Evolutionary conservation across 2,888 invertebrate species (phyloP).

Genomic region (Archips xylosteana): DNA sequence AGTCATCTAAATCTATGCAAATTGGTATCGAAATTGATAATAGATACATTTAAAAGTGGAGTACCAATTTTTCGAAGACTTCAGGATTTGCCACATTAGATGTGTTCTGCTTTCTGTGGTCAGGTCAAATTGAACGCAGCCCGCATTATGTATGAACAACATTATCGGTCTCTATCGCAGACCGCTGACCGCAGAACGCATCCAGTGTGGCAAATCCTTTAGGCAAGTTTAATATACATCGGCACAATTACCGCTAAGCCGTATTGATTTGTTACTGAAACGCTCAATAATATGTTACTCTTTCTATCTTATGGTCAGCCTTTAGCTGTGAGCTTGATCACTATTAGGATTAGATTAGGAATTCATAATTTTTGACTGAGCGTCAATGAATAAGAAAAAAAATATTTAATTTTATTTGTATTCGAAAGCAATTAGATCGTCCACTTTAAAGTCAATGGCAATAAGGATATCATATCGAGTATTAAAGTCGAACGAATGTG

Average conservation of each 20-base stretch:
- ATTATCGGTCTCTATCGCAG: too few relatives aligned
- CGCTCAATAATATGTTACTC: too few relatives aligned
- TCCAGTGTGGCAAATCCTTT: too few relatives aligned
- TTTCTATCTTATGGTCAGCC: not conserved
- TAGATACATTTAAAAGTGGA: too few relatives aligned
- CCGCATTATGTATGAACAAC: too few relatives aligned
- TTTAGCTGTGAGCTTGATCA: not conserved
- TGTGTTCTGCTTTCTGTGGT: too few relatives aligned
- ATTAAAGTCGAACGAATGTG: not conserved
- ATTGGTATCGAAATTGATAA: too few relatives aligned
- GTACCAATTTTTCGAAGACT: too few relatives aligned
- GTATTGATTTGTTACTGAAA: not conserved
- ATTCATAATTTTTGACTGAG: not conserved
- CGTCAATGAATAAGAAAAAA: not conserved
- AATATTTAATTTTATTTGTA: not conserved
- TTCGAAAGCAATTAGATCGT: not conserved
- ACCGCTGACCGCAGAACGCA: too few relatives aligned
- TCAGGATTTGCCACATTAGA: too few relatives aligned
- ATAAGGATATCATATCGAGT: not conserved
- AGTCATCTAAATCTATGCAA: not conserved
- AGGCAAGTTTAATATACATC: too few relatives aligned
- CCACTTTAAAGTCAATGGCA: not conserved
- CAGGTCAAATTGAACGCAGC: too few relatives aligned
- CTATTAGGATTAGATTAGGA: not conserved
- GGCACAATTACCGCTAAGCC: not conserved